phyloP scores from a whole-genome alignment of 2,113 vertebrate species.

The Pantherophis guttatus region DNA sequence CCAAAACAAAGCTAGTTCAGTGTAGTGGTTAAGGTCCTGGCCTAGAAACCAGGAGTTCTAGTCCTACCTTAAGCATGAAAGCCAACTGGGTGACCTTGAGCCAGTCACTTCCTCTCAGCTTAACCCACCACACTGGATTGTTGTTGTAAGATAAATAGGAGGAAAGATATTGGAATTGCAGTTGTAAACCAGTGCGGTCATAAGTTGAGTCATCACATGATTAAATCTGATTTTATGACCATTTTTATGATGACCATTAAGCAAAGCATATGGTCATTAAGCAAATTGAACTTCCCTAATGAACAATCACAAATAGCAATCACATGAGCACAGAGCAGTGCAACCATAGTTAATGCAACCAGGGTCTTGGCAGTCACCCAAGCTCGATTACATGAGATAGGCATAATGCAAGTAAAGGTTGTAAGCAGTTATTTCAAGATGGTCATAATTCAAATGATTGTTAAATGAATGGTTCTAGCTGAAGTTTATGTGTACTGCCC shows the following conservation, averaged over 20 bases:
- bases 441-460: neutral
- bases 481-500: neutral
- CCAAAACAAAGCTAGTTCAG: neutral
- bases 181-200: neutral
- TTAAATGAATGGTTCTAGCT: neutral
- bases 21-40: neutral
- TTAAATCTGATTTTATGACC: neutral
- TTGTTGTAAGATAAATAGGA: neutral
- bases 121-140: neutral
- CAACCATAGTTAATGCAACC: neutral
- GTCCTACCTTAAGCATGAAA: neutral
- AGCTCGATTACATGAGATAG: neutral
- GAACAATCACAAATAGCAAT: neutral
- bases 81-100: too few species aligned
- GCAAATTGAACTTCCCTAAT: neutral
- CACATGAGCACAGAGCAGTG: neutral
- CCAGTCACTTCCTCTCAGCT: neutral
- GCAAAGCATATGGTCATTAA: neutral
- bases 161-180: neutral
- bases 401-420: neutral
- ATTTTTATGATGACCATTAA: neutral
- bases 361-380: too few species aligned
- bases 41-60: neutral
- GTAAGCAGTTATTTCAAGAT: neutral
- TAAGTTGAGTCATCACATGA: neutral